Evolutionary conservation across 2,797 vertebrate genomes (phyloP).

Genomic region (Todus mexicanus): DNA sequence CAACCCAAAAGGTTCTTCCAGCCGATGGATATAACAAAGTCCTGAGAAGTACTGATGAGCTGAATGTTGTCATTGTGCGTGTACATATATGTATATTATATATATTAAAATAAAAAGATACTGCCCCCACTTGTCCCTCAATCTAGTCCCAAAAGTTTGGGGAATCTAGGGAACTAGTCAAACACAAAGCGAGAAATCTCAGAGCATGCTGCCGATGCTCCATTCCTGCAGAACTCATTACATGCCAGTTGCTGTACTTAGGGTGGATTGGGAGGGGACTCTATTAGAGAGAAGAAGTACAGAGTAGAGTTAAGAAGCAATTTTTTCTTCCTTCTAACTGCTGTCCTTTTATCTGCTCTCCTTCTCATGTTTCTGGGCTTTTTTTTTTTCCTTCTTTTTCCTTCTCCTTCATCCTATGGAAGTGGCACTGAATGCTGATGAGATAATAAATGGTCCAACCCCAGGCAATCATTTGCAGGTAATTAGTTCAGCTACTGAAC

Average conservation of each 20-base stretch:
- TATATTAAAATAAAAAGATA: neutral
- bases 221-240: constrained; percentile 43
- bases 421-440: constrained; percentile 71
- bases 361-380: constrained; percentile 68
- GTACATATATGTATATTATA: neutral
- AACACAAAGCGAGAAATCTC: neutral
- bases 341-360: constrained; percentile 65
- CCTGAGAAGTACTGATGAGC: neutral
- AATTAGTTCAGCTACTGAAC: constrained; percentile 69
- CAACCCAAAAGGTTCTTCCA: neutral
- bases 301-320: constrained; percentile 57
- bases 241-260: constrained; percentile 18
- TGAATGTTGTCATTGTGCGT: neutral
- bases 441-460: constrained; percentile 68
- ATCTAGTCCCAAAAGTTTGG: neutral
- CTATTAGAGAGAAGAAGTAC: constrained; percentile 56
- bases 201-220: neutral
- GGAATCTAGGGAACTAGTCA: neutral
- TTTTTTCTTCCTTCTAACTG: constrained; percentile 52
- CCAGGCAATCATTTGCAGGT: constrained; percentile 65
- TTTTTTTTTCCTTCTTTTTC: constrained; percentile 1
- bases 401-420: constrained; percentile 64
- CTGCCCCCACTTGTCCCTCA: neutral
- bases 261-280: neutral
- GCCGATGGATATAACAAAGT: neutral